Evolutionary conservation across 2,888 invertebrate genomes (phyloP), one percentile per base, ranked within the genome.

Genomic region (Sinopyrophorus schimmeli): DNA sequence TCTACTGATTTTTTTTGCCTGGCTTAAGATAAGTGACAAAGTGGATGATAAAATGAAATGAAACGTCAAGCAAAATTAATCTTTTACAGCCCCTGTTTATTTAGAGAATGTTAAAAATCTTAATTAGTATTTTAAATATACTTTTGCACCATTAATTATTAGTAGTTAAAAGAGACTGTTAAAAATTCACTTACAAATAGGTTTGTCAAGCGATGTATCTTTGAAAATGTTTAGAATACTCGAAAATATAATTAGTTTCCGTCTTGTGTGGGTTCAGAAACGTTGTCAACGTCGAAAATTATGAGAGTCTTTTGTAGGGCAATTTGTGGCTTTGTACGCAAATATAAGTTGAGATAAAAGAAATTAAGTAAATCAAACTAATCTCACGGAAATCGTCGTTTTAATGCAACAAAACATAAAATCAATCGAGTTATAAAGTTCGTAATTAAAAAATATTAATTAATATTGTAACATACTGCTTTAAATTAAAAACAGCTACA

Each of bases 91-190:
- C 20, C 32, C 39, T 31, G 44, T 43, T 43, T 35, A 30, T 14
- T 15, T 14, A 10, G 23, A 40, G 44, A 37, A 57, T 51, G 12
- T 52, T 30, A 50, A 46, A 51, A 59, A 59, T 59, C 39, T 59
- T 59, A 59, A 59, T 55, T 59, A 55, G 59, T 48, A 38, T 54
- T 52, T 28, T 51, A 55, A 55, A 59, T 55, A 55, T 57, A 59
- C 55, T 53, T 40, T 44, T 38, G 32, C 35, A 50, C 53, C 57
- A 59, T 59, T 59, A 59, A 59, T 59, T 55, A 51, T 31, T 32
- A 40, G 47, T 48, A 47, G 53, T 54, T 58, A 55, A 55, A 54
- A 52, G 50, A 30, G 28, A 34, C 30, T 31, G 49, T 49, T 46
- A 41, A 49, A 55, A 49, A 46, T 44, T 27, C 23, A 46, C 42